Percentiles rank a stretch among this genome's conserved stretches.
Conservation (phyloP, 2,797 vertebrate genomes). For the Vespertilio murinus region DNA sequence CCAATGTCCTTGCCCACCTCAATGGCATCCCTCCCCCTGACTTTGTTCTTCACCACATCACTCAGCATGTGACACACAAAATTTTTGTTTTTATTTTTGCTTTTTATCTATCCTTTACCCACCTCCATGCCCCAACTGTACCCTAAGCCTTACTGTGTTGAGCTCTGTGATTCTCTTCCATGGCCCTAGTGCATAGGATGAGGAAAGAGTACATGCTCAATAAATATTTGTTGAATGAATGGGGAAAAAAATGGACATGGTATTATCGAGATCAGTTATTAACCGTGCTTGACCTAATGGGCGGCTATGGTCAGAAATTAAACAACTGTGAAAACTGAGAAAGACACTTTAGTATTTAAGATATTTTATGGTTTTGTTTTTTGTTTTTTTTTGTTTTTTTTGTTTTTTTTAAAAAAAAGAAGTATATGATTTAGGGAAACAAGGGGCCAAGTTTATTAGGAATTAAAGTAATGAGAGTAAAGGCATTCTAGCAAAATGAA, state of each 20-base stretch:
- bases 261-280: background rate
- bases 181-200: background rate
- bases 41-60: background rate
- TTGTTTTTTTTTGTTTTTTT: background rate
- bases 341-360: background rate
- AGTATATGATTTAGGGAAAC: background rate
- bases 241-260: background rate
- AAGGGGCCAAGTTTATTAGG: background rate
- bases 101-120: background rate
- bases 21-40: background rate
- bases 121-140: background rate
- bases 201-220: background rate
- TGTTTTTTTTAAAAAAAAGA: background rate
- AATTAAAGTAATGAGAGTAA: background rate
- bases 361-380: background rate
- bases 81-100: background rate
- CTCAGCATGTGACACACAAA: background rate
- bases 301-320: background rate
- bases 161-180: background rate
- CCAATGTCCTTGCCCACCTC: background rate
- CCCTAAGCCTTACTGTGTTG: background rate
- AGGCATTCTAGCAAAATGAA: constrained; percentile 22
- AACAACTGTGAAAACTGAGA: constrained; percentile 9
- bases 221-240: constrained; percentile 36
- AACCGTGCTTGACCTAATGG: background rate